Base-by-base conservation (phyloP, 1,140 invertebrate genomes). In the Hyles euphorbiae region DNA sequence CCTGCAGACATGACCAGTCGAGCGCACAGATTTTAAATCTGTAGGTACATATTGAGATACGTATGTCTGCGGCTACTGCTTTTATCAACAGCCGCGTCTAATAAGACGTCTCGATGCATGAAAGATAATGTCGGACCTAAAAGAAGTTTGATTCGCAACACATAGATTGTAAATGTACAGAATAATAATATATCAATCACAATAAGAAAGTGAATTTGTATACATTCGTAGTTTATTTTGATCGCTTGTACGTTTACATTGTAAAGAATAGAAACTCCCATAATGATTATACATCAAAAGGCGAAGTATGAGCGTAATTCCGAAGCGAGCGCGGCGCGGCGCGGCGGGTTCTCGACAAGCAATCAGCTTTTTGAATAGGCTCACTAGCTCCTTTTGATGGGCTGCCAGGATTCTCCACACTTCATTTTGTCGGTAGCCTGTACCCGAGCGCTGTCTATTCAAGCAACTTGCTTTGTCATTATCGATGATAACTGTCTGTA, bases 301-400 rank as follows among this genome's bases (percentile, higher is more conserved):
- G 50, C 53, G 11, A 48, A 58, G 52, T 68, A 63, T 53, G 44
- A 47, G 50, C 12, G 56, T 58, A 65, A 64, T 58, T 48, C 58
- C 57, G 47, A 48, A 6, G 47, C n/a, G 22, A 46, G 44, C 9
- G 11, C 44, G 9, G 9, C 11, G 9, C 47, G 47, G 47, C 43
- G 11, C 34, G 33, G 52, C 56, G 45, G 53, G 11, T 53, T 34
- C n/a, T 60, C 60, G 52, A 66, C 67, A 70, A 68, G 68, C 67
- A 83, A 87, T 87, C 69, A 83, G 56, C 56, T 66, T 70, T 72
- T 75, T 80, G 76, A 79, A 83, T 78, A 78, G 67, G 54, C 53
- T 52, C 53, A 60, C 51, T 59, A 60, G 63, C 55, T 71, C 74
- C 73, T 70, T 78, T 80, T 74, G 74, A 79, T 68, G 61, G 48